Percentiles rank a stretch among this genome's conserved stretches.
These are phyloP conservation scores for Perca flavescens DNA, from an alignment of 2,113 vertebrate genomes.

Conservation along the genomic window DNA sequence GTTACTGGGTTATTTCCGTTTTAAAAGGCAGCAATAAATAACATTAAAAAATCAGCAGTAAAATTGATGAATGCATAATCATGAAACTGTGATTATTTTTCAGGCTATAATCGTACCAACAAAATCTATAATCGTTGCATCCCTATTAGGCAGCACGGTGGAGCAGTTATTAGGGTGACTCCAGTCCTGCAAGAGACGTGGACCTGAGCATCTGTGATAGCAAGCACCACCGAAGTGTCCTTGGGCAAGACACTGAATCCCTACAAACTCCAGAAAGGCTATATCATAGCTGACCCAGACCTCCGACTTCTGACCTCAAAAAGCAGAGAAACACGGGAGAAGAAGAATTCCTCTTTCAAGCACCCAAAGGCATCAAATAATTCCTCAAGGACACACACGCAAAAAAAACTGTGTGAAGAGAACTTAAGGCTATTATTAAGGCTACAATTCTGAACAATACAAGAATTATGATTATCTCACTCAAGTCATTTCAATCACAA, in stretches of 20 bases:
- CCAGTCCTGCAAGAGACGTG: not conserved
- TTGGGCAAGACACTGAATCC: not conserved
- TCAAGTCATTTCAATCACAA: not conserved
- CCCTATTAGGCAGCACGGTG: not conserved
- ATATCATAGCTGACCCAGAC: slow-evolving; percentile 1
- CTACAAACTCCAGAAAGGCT: not conserved
- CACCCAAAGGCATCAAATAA: not conserved
- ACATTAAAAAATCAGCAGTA: too few relatives aligned
- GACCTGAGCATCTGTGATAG: slow-evolving; percentile 2
- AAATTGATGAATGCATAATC: too few relatives aligned
- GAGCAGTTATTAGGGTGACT: not conserved
- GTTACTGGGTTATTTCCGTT: too few relatives aligned
- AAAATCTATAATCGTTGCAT: too few relatives aligned
- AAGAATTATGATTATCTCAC: not conserved
- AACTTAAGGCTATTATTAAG: not conserved
- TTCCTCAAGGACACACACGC: not conserved
- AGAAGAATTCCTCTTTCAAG: not conserved
- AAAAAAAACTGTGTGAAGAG: not conserved
- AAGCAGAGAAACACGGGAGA: not conserved
- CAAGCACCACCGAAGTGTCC: not conserved
- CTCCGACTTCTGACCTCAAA: slow-evolving; percentile 27
- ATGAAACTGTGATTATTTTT: too few relatives aligned
- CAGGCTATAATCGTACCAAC: too few relatives aligned
- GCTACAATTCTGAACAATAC: not conserved
- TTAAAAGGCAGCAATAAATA: too few relatives aligned